Base-by-base conservation (phyloP, 2,113 vertebrate genomes). In the Coptodon rendalli region DNA sequence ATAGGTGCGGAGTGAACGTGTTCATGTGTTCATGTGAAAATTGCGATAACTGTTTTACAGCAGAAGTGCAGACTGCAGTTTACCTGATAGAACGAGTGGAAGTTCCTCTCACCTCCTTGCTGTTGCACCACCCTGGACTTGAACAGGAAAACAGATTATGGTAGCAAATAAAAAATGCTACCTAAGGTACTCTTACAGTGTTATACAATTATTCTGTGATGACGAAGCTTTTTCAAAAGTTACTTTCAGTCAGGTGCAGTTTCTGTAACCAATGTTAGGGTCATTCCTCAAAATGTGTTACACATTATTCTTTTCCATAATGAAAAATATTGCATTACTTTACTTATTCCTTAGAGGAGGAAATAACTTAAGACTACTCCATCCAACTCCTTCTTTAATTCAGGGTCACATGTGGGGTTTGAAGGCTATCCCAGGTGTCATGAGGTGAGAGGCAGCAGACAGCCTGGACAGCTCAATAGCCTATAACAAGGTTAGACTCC, bases 71-170 rank as follows among this genome's bases (percentile, higher is more conserved):
- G 43, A 78, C 27, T 78, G 71, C 27, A 31, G 17, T 76, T 87
- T 59, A 98, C 98, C 97, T 98, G 98, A 88, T 99, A 99, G 94
- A 99, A 99, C 0, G 97, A 97, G 2, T 99, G 98, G 95, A 99
- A 99, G 94, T 98, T 99, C 90, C 98, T 98, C 92, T 99, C 98
- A 0, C 98, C 98, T 0, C 93, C 91, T 1, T 99, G 98, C 92
- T 99, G 98, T 43, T 98, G 97, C 78, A 98, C 96, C 86, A 99
- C 96, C 54, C 98, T 97, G 52, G 98, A 99, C 98, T 99, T 91
- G 9, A 91, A 93, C 11, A 87, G 56, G 40, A 84, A 48, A 88
- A 91, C 27, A 90, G 50, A 92, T 36, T 56, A 63, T 48, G 8
- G 7, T 12, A 71, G 10, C 66, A 29, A 71, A 82, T 9, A 17